A percentile compares a stretch with the other conserved stretches of the same genome.
Conservation (phyloP, 2,797 vertebrate species). For the Clarias laeviceps region DNA sequence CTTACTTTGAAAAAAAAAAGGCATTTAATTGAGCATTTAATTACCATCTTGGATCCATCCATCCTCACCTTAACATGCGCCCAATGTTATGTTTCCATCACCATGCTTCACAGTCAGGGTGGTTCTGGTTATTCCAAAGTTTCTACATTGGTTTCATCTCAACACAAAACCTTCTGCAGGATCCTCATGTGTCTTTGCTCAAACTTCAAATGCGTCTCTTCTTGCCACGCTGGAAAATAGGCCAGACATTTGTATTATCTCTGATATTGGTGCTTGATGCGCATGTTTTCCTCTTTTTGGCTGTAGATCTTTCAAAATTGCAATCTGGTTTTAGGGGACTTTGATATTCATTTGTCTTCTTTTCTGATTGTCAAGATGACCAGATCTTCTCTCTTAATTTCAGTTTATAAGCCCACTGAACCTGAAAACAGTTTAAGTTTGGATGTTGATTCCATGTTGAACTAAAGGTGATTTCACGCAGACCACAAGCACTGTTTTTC, state of each 20-base stretch:
- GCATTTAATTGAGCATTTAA: too few relatives aligned
- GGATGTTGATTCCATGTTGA: neutral
- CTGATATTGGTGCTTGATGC: neutral
- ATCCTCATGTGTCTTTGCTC: neutral
- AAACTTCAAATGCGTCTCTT: neutral
- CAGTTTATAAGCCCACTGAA: too few relatives aligned
- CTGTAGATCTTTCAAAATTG: neutral
- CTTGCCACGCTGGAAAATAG: neutral
- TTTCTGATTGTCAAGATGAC: neutral
- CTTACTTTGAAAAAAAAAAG: neutral
- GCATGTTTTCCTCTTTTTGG: neutral
- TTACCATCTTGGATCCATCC: neutral
- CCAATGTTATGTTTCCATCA: neutral
- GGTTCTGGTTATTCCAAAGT: neutral
- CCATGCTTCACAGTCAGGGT: neutral
- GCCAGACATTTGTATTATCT: neutral
- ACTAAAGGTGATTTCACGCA: neutral
- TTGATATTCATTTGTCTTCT: neutral
- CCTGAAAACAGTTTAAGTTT: too few relatives aligned
- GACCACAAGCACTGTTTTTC: neutral
- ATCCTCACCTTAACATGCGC: neutral
- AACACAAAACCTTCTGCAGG: neutral
- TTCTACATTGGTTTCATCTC: neutral
- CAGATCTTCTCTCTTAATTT: neutral
- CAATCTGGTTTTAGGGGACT: neutral